Percentiles rank a stretch among this genome's conserved stretches.
Conservation (phyloP, 37 sponge, comb jelly and placozoan genomes). For the Ianthella basta region DNA sequence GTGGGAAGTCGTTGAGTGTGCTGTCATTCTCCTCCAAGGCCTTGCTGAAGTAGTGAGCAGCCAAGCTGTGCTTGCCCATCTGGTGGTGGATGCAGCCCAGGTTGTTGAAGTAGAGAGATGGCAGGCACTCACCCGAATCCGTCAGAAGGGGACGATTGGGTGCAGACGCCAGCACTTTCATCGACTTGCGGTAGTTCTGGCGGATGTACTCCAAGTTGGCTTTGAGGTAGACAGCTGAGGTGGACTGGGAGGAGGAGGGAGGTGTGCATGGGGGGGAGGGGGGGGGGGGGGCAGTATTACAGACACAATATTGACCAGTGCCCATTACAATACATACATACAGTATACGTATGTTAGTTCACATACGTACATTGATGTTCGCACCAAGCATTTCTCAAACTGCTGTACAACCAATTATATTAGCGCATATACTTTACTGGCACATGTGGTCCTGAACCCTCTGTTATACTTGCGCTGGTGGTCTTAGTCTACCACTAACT, state of each 20-base stretch:
- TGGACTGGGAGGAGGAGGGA: constrained; percentile 39
- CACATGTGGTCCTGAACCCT: too few species aligned
- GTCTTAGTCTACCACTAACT: too few species aligned
- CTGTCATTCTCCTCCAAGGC: constrained; percentile 95
- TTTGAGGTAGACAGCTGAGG: constrained; percentile 85
- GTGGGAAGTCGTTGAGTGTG: constrained; percentile 86
- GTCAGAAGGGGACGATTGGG: constrained; percentile 82
- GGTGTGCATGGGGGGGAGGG: background rate
- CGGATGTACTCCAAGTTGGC: constrained; percentile 86
- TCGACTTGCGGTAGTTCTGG: constrained; percentile 71
- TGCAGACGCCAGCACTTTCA: constrained; percentile 80
- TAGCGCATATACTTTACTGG: too few species aligned
- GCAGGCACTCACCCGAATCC: constrained; percentile 86
- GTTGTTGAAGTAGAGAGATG: constrained; percentile 92
- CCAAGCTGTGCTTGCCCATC: constrained; percentile 85
- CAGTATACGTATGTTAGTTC: background rate
- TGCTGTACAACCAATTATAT: too few species aligned
- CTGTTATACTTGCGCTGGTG: too few species aligned
- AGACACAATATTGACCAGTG: background rate
- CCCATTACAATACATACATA: background rate
- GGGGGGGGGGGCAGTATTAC: background rate
- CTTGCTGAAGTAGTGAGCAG: constrained; percentile 87
- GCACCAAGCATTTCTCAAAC: too few species aligned
- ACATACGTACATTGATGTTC: background rate
- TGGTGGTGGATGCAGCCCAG: constrained; percentile 90